Conservation (phyloP, 2,797 vertebrate genomes). For the Pangasius larnaudii region DNA sequence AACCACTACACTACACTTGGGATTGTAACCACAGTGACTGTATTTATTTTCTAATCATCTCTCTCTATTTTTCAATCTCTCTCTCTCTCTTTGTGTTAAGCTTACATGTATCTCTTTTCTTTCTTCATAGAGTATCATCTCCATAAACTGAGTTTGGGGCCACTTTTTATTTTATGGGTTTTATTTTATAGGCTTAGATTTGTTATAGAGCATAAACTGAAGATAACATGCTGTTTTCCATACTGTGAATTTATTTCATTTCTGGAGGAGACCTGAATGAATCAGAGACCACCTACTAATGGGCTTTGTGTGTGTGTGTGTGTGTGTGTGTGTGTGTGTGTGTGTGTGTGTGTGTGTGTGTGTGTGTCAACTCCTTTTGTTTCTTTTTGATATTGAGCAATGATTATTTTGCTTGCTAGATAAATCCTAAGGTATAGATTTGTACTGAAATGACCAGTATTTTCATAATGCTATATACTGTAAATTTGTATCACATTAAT, state of each 20-base stretch:
- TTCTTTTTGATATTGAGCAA: slow-evolving; percentile 66
- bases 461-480: slow-evolving; percentile 78
- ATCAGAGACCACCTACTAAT: slow-evolving; percentile 61
- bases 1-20: slow-evolving; percentile 68
- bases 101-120: slow-evolving; percentile 62
- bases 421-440: slow-evolving; percentile 81
- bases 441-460: slow-evolving; percentile 84
- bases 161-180: slow-evolving; percentile 4
- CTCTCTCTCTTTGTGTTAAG: slow-evolving; percentile 56
- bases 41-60: slow-evolving; percentile 79
- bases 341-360: no score
- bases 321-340: no score
- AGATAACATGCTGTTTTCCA: slow-evolving; percentile 62
- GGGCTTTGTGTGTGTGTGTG: slow-evolving; percentile 33
- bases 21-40: slow-evolving; percentile 69
- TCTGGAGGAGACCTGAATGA: slow-evolving; percentile 56
- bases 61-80: slow-evolving; percentile 52
- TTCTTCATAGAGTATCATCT: slow-evolving; percentile 61
- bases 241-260: slow-evolving; percentile 78
- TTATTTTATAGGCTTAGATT: slow-evolving; percentile 16
- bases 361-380: slow-evolving; percentile 51
- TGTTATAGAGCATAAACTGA: slow-evolving; percentile 32
- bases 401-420: slow-evolving; percentile 70
- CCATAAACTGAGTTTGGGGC: slow-evolving; percentile 46
- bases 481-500: slow-evolving; percentile 78